Conservation (phyloP, 2,888 invertebrate species). For the Arge pagana region DNA sequence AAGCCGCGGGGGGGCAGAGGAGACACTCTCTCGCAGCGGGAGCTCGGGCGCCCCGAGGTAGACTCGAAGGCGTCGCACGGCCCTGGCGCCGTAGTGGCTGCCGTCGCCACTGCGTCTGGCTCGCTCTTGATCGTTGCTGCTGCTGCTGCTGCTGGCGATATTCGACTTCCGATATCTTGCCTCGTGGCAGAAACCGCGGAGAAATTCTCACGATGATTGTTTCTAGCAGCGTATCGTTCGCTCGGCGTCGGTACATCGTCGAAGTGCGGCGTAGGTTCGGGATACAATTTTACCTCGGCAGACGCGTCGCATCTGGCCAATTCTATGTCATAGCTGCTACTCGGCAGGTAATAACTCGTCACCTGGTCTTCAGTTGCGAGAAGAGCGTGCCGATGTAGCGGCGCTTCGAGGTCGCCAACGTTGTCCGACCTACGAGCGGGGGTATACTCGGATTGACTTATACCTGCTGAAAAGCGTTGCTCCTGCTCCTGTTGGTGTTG, state of each 20-base stretch:
- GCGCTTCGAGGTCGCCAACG: neutral
- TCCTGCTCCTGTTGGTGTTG: constrained; percentile 3
- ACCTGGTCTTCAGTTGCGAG: constrained; percentile 8
- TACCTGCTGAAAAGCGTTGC: constrained; percentile 5
- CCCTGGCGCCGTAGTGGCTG: constrained; percentile 50
- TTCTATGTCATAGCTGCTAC: constrained; percentile 13
- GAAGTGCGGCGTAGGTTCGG: too few species aligned
- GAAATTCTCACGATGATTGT: constrained; percentile 3
- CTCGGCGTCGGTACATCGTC: too few species aligned
- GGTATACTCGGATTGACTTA: neutral
- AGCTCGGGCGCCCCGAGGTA: constrained; percentile 28
- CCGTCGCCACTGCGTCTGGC: constrained; percentile 48
- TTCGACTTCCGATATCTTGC: constrained; percentile 12
- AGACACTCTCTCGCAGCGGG: constrained; percentile 35
- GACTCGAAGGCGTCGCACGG: constrained; percentile 37
- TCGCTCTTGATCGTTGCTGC: constrained; percentile 52
- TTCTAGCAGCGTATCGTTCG: constrained; percentile 3
- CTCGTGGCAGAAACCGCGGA: neutral
- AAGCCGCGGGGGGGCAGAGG: constrained; percentile 33
- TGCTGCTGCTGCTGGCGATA: constrained; percentile 42
- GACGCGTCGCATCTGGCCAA: constrained; percentile 4
- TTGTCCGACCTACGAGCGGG: constrained; percentile 3
- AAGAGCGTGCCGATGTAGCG: constrained; percentile 5
- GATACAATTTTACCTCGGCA: constrained; percentile 7
- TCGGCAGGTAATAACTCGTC: constrained; percentile 10